These are phyloP conservation scores for Schlechtendalia chinensis DNA, from an alignment of 1,140 invertebrate genomes.

Conservation along the genomic window DNA sequence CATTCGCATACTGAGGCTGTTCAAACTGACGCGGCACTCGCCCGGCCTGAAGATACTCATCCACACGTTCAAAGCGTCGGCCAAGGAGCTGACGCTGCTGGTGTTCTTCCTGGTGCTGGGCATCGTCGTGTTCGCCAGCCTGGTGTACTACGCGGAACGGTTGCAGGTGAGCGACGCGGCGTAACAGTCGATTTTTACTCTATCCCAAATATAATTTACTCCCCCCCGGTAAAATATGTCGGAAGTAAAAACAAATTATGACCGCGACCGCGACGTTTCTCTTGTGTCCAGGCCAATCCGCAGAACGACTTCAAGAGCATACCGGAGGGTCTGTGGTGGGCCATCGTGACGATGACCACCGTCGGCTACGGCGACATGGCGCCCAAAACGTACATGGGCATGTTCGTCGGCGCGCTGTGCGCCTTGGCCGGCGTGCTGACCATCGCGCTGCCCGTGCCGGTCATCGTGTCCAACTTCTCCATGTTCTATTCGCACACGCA, in stretches of 20 bases:
- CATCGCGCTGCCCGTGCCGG: slow-evolving; percentile 93
- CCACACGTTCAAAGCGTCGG: slow-evolving; percentile 94
- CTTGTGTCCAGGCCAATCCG: slow-evolving; percentile 80
- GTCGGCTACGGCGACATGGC: slow-evolving; percentile 99
- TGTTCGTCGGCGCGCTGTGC: slow-evolving; percentile 94
- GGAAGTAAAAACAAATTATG: no score
- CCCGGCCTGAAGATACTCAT: slow-evolving; percentile 97
- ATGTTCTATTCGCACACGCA: slow-evolving; percentile 98
- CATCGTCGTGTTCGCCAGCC: slow-evolving; percentile 93
- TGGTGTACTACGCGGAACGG: slow-evolving; percentile 96
- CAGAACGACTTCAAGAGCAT: slow-evolving; percentile 91
- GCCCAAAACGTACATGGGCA: slow-evolving; percentile 91
- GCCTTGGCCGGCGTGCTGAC: slow-evolving; percentile 94
- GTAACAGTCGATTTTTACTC: no score
- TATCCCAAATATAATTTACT: no score
- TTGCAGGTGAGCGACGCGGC: slow-evolving; percentile 58
- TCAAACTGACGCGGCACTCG: slow-evolving; percentile 95
- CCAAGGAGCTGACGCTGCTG: slow-evolving; percentile 92
- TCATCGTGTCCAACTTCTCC: slow-evolving; percentile 97
- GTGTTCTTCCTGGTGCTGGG: slow-evolving; percentile 95
- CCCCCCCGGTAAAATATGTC: no score
- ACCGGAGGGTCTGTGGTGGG: slow-evolving; percentile 96
- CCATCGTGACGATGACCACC: slow-evolving; percentile 97
- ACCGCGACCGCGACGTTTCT: no score
- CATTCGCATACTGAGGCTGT: slow-evolving; percentile 96